Conservation (phyloP, 2,113 vertebrate species). For the Petaurus breviceps region DNA sequence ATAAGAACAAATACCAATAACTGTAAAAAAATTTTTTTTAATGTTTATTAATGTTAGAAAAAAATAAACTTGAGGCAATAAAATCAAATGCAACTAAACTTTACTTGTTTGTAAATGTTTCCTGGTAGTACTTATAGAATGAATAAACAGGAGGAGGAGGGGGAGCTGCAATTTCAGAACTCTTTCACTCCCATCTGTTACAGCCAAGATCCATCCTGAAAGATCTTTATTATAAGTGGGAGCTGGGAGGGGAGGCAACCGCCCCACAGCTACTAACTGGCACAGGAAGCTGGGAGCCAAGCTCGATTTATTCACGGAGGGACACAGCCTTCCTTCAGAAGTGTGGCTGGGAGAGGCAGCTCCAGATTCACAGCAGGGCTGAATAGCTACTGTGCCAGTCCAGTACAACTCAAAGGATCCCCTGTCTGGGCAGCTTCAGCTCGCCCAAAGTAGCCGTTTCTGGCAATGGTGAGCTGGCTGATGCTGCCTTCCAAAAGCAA, state of each 20-base stretch:
- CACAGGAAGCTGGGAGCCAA: background rate
- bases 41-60: background rate
- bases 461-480: background rate
- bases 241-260: background rate
- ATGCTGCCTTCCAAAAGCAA: background rate
- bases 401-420: slow-evolving; percentile 30
- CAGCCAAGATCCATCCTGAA: background rate
- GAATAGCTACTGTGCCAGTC: background rate
- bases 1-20: background rate
- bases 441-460: accelerated
- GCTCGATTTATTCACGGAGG: background rate
- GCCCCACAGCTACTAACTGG: accelerated
- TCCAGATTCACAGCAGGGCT: background rate
- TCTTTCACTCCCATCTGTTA: background rate
- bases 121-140: background rate
- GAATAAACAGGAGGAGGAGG: background rate
- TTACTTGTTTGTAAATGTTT: background rate
- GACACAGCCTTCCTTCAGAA: slow-evolving; percentile 29
- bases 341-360: background rate
- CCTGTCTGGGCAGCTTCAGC: slow-evolving; percentile 33
- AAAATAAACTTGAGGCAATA: background rate
- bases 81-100: background rate
- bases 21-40: background rate
- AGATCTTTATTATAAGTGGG: background rate
- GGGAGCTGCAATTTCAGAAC: background rate